phyloP scores from a whole-genome alignment of 2,797 vertebrate genomes.

The Luscinia megarhynchos region DNA sequence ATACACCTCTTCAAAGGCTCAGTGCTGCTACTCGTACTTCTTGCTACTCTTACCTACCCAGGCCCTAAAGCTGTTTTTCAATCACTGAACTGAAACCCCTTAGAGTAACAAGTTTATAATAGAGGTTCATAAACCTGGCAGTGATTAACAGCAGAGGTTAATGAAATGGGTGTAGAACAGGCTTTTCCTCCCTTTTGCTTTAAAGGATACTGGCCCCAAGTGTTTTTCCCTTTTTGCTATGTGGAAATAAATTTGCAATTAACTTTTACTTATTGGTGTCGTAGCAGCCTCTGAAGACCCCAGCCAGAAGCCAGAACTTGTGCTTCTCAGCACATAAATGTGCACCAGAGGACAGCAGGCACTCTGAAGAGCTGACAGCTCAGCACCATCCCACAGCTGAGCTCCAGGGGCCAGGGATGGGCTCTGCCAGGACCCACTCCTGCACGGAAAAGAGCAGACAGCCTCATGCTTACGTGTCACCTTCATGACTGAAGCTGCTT shows the following conservation, averaged over 20 bases:
- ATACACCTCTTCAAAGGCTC: constrained; percentile 71
- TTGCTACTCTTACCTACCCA: constrained; percentile 39
- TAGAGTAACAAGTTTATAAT: constrained; percentile 64
- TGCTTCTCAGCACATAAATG: not conserved
- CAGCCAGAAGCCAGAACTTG: not conserved
- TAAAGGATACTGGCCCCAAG: constrained; percentile 49
- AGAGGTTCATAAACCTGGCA: constrained; percentile 66
- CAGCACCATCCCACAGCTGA: not conserved
- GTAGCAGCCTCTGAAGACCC: not conserved
- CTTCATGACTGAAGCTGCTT: not conserved
- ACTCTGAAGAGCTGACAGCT: accelerated
- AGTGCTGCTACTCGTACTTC: constrained; percentile 34
- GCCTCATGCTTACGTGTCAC: not conserved
- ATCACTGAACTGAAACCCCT: constrained; percentile 63
- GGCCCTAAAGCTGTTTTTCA: constrained; percentile 74
- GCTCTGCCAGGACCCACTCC: not conserved
- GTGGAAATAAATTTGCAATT: constrained; percentile 57
- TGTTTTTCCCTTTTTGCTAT: constrained; percentile 21
- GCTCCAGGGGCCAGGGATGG: not conserved
- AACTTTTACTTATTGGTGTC: constrained; percentile 34
- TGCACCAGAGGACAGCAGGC: not conserved
- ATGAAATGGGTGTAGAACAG: constrained; percentile 58
- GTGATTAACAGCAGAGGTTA: constrained; percentile 64
- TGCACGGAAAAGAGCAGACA: not conserved
- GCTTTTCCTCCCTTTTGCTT: constrained; percentile 31